Base-by-base conservation (phyloP, 2,113 vertebrate species). In the Butorides virescens region DNA sequence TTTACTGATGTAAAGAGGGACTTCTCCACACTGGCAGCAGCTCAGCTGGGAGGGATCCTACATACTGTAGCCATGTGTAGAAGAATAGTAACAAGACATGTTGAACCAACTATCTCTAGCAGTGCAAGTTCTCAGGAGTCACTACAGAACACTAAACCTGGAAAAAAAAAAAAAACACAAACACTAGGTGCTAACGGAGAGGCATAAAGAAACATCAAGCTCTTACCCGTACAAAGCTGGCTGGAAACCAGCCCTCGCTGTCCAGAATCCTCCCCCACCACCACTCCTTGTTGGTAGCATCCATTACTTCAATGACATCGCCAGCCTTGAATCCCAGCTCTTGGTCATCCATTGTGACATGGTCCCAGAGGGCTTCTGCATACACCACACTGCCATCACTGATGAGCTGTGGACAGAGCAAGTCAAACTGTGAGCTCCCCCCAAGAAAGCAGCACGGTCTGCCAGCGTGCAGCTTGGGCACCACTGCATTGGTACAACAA, bases 301-400 rank as follows among this genome's bases (percentile, higher is more conserved):
- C 99, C 97, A 99, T 99, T 65, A 99, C 99, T 98, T 99, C 98
- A 53, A 99, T 99, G 97, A 99, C 99, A 7, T 99, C 99, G 0
- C 99, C 99, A 0, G 99, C 99, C 95, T 99, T 99, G 98, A 99
- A 99, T 67, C 99, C 99, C 96, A 99, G 98, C 97, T 99, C 99
- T 96, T 99, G 99, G 97, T 99, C 99, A 11, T 99, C 99, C 99
- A 99, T 99, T 58, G 99, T 99, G 97, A 99, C 99, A 32, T 99
- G 99, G 97, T 99, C 99, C 99, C 99, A 99, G 63, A 99, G 99
- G 11, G 99, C 99, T 92, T 99, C 99, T 1, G 99, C 99, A 0
- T 98, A 99, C 84, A 99, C 99, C 97, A 99, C 99, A 5, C 99
- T 99, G 97, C 99, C 99, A 99, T 99, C 99, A 11, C 99, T 99